phyloP scores from a whole-genome alignment of 2,888 invertebrate genomes.

The Byasa hedistus region DNA sequence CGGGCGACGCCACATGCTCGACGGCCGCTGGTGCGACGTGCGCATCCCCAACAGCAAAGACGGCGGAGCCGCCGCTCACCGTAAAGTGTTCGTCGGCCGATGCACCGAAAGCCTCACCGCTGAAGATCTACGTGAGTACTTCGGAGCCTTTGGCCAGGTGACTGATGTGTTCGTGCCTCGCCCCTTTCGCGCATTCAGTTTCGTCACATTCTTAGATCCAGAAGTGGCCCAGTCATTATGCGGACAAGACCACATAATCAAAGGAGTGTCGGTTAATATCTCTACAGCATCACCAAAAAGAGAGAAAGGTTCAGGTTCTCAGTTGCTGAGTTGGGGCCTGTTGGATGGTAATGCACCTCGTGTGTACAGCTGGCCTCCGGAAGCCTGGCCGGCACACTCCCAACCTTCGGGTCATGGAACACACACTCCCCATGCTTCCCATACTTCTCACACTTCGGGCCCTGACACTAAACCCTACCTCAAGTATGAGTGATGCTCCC shows the following conservation, averaged over 20 bases:
- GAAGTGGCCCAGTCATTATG: slow-evolving; percentile 89
- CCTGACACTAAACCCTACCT: slow-evolving; percentile 71
- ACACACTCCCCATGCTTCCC: slow-evolving; percentile 47
- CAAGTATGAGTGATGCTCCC: slow-evolving; percentile 65
- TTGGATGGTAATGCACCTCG: slow-evolving; percentile 51
- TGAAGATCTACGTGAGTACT: slow-evolving; percentile 88
- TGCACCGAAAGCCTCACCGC: slow-evolving; percentile 89
- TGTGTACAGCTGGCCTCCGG: slow-evolving; percentile 52
- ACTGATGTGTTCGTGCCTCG: slow-evolving; percentile 93
- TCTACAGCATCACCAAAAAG: slow-evolving; percentile 92
- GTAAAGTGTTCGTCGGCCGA: slow-evolving; percentile 90
- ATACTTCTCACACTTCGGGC: slow-evolving; percentile 43
- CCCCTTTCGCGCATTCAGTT: slow-evolving; percentile 90
- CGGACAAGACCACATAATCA: slow-evolving; percentile 91
- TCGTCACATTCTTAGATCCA: slow-evolving; percentile 90
- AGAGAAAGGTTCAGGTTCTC: slow-evolving; percentile 63
- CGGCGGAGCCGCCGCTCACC: slow-evolving; percentile 83
- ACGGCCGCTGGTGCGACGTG: slow-evolving; percentile 86
- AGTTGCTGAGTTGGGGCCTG: slow-evolving; percentile 60
- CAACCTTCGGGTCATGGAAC: slow-evolving; percentile 43
- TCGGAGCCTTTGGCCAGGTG: slow-evolving; percentile 89
- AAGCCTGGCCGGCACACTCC: slow-evolving; percentile 43
- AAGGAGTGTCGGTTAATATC: slow-evolving; percentile 92
- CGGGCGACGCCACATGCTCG: slow-evolving; percentile 83
- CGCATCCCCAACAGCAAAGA: slow-evolving; percentile 85